Evolutionary conservation across 2,888 invertebrate species (phyloP).

Genomic region (Mayetiola destructor): DNA sequence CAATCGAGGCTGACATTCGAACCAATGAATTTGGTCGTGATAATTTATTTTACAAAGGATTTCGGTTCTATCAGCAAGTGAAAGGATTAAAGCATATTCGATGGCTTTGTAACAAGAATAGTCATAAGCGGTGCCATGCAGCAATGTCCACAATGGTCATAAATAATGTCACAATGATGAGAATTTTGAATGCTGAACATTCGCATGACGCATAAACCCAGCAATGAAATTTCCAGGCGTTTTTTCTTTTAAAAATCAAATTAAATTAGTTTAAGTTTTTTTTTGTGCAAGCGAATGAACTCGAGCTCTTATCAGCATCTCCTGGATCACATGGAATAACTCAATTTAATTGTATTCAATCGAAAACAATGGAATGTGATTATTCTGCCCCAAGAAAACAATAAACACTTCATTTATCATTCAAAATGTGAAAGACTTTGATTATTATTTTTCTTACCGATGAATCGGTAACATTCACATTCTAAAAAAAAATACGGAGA

Average conservation of each 20-base stretch:
- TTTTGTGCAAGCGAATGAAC: no score
- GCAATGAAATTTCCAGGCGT: neutral
- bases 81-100: neutral
- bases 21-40: neutral
- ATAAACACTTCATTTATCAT: no score
- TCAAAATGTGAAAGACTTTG: no score
- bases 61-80: neutral
- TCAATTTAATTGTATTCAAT: no score
- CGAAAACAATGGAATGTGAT: no score
- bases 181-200: neutral
- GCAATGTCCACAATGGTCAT: neutral
- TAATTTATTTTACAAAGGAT: neutral
- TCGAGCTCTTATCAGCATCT: no score
- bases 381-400: no score
- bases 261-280: neutral
- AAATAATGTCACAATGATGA: neutral
- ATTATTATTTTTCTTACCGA: no score
- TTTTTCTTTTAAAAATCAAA: neutral
- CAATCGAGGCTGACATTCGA: neutral
- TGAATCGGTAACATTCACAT: no score
- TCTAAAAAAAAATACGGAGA: neutral
- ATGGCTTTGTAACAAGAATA: no score
- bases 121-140: no score
- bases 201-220: neutral
- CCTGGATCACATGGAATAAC: no score